Evolutionary conservation across 2,888 invertebrate species (phyloP), one percentile per base, ranked within the genome.

Genomic region (Acrobasis consociella): DNA sequence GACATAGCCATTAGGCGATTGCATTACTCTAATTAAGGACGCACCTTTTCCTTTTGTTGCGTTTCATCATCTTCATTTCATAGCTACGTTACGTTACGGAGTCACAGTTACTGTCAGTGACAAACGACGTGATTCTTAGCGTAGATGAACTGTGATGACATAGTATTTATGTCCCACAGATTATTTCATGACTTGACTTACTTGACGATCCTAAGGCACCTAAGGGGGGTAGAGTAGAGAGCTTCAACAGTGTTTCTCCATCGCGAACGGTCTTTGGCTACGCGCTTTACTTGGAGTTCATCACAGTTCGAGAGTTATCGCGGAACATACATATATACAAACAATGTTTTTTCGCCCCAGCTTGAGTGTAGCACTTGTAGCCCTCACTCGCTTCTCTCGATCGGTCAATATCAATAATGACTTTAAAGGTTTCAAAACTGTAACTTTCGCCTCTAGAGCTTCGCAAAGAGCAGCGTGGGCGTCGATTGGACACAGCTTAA

Each of bases 91-190:
- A 46, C 56, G 56, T 56, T 22, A 56, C 17, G 3, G 22, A 17
- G 56, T 42, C 11, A 17, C 56, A 13, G 9, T 39, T 10, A 15
- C 15, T 16, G 56, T 46, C 56, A 56, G 42, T 56, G 39, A 56
- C 42, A 56, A 17, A 42, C 39, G 56, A 56, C 42, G 17, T 42
- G 38, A 17, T 56, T 42, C 22, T 17, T 56, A 39, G 46, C 22
- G 42, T 56, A 39, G 46, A 56, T 56, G 56, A 56, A 56, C 42
- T 17, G 56, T 16, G 56, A 56, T 10, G 56, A 56, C 42, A 56
- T 42, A 46, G 11, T n/a, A 56, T 22, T 16, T 1, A 56, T 56
- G 56, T 46, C 22, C 22, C 16, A 56, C 22, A 56, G 55, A 39
- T 55, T 55, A 55, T 39, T 55, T 50, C 31, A 31, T 31, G 7